These are phyloP conservation scores for Chrysotoxum bicinctum DNA, from an alignment of 2,888 invertebrate genomes.

Conservation along the genomic window DNA sequence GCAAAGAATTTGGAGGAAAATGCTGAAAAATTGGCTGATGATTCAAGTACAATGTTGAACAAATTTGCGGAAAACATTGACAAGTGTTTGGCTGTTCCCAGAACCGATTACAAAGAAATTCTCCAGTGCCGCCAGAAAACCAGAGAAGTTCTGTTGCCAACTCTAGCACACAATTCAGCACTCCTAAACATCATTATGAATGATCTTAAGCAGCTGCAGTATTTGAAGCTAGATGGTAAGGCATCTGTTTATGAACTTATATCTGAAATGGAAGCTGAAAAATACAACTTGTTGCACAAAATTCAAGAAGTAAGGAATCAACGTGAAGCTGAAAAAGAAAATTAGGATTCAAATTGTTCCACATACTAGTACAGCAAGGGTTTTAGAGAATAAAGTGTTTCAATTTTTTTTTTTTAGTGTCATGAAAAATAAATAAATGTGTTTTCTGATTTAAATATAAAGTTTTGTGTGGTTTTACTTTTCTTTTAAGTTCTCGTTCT, in stretches of 20 bases:
- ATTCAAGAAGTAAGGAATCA: background rate
- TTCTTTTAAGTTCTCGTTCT: too few relatives aligned
- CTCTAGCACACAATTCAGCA: background rate
- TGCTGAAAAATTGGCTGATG: background rate
- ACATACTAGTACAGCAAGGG: too few relatives aligned
- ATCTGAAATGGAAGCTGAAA: background rate
- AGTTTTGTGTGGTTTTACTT: too few relatives aligned
- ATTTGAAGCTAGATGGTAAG: background rate
- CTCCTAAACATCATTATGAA: background rate
- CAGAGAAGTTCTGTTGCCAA: background rate
- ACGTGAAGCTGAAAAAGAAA: background rate
- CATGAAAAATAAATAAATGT: too few relatives aligned
- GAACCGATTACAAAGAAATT: background rate
- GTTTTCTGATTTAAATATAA: too few relatives aligned
- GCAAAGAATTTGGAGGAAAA: background rate
- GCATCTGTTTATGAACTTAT: background rate
- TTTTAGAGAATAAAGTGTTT: too few relatives aligned
- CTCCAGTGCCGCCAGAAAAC: slow-evolving; percentile 11
- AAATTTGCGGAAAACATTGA: background rate
- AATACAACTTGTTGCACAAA: background rate
- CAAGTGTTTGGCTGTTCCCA: slow-evolving; percentile 11
- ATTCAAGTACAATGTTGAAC: background rate
- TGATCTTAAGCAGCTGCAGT: background rate
- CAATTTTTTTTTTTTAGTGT: too few relatives aligned
- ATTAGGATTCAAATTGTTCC: too few relatives aligned